These are phyloP conservation scores for Poecilia velifera DNA, from an alignment of 2,797 vertebrate species.

Conservation along the genomic window DNA sequence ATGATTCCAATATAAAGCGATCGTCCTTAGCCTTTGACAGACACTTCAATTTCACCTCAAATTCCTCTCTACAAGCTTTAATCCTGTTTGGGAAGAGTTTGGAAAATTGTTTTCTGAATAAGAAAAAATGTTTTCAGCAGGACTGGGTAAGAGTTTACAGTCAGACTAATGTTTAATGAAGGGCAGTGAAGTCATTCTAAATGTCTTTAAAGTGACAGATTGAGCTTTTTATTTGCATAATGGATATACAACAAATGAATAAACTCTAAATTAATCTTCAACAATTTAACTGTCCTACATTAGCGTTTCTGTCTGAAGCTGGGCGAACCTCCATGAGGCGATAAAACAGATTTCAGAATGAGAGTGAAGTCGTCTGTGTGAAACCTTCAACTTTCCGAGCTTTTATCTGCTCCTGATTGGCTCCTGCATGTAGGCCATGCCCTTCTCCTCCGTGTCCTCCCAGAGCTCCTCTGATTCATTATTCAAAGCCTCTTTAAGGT, in stretches of 20 bases:
- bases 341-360: conserved; percentile 38
- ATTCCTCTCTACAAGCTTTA: background rate
- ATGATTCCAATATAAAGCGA: background rate
- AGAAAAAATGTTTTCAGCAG: background rate
- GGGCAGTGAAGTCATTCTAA: background rate
- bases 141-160: background rate
- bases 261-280: background rate
- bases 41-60: background rate
- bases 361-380: conserved; percentile 49
- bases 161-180: background rate
- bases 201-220: background rate
- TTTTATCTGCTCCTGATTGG: conserved; percentile 56
- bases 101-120: background rate
- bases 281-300: conserved; percentile 5
- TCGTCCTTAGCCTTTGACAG: background rate
- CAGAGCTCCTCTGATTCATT: conserved; percentile 69
- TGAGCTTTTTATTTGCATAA: background rate
- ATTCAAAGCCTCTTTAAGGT: conserved; percentile 63
- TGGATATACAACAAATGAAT: background rate
- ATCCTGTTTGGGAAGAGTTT: background rate
- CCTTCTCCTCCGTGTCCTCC: conserved; percentile 51
- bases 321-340: conserved; percentile 28
- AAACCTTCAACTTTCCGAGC: conserved; percentile 63
- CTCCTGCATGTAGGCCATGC: conserved; percentile 62
- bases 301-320: background rate